Evolutionary conservation across 2,888 invertebrate genomes (phyloP).

Genomic region (Epinotia demarniana): DNA sequence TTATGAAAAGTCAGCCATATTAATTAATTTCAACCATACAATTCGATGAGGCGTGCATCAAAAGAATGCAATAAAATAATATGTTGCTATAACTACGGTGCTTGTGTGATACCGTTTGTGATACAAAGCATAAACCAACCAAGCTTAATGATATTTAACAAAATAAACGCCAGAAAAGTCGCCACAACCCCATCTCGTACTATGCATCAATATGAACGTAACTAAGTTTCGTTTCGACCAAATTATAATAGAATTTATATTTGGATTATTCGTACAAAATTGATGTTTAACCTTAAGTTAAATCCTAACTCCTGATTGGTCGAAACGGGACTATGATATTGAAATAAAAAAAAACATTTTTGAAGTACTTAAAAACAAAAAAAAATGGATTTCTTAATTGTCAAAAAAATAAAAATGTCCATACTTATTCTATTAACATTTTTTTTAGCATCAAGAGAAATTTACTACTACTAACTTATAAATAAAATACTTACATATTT

Average conservation of each 20-base stretch:
- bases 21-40: neutral
- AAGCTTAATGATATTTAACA: neutral
- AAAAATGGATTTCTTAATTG: neutral
- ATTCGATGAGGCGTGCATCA: neutral
- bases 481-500: slow-evolving; percentile 57
- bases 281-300: neutral
- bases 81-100: neutral
- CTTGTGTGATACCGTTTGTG: neutral
- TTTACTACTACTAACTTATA: slow-evolving; percentile 19
- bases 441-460: neutral
- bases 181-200: neutral
- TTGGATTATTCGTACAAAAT: neutral
- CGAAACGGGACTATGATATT: neutral
- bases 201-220: no score
- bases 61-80: neutral
- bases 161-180: neutral
- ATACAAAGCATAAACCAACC: neutral
- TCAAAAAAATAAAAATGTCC: neutral
- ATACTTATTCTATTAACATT: neutral
- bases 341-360: neutral
- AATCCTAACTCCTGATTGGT: neutral
- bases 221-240: neutral
- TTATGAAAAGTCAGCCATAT: no score
- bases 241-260: neutral
- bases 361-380: neutral